Conservation (phyloP, 2,888 invertebrate genomes). For the Lysandra coridon region DNA sequence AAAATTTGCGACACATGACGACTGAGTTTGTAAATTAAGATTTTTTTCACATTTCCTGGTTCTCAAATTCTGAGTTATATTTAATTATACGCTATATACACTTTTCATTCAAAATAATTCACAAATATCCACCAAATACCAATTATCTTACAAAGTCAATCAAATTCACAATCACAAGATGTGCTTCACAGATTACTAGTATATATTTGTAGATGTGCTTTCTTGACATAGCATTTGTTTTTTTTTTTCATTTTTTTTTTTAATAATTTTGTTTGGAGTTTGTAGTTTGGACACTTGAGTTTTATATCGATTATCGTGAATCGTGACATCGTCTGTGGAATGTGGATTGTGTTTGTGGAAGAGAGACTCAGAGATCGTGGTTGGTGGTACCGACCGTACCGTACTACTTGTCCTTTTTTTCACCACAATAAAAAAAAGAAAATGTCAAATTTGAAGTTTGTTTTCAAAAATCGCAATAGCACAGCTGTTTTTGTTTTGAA, state of each 20-base stretch:
- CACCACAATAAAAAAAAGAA: neutral
- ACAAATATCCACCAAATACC: conserved; percentile 30
- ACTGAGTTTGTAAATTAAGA: conserved; percentile 52
- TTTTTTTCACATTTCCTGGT: conserved; percentile 68
- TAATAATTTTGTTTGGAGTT: neutral
- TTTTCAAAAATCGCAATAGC: conserved; percentile 2
- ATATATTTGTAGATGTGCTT: conserved; percentile 37
- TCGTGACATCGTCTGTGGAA: no score
- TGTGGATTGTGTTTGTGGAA: no score
- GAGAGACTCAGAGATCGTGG: no score
- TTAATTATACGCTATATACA: conserved; percentile 30
- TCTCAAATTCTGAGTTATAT: conserved; percentile 33
- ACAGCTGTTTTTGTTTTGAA: conserved; percentile 29
- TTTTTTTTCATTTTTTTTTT: neutral
- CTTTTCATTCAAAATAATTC: conserved; percentile 42
- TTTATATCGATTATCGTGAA: no score
- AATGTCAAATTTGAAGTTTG: conserved; percentile 9
- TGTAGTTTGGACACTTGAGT: no score
- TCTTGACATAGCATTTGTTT: conserved; percentile 24
- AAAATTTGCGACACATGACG: conserved; percentile 79
- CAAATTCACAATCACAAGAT: conserved; percentile 40
- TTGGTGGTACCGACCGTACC: no score
- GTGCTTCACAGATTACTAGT: conserved; percentile 33
- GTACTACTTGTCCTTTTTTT: no score
- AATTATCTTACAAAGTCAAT: conserved; percentile 33